Conservation (phyloP, 2,797 vertebrate genomes). For the Mallotus villosus region DNA sequence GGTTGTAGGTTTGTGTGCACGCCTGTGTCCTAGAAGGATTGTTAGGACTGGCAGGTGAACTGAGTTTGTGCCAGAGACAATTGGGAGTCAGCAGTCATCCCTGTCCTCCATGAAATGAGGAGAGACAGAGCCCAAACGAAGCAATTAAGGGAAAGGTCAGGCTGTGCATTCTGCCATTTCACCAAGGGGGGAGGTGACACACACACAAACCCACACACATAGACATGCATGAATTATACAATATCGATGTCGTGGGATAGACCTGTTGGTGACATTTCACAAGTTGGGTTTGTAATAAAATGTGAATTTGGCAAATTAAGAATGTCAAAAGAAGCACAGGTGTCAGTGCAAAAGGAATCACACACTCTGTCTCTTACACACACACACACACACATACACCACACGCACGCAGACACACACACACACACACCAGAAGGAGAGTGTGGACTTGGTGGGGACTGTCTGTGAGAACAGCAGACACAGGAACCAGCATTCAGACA, state of each 20-base stretch:
- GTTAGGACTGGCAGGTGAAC: conserved; percentile 51
- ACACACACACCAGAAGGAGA: no score
- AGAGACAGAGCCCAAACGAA: conserved; percentile 63
- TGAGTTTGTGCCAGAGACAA: conserved; percentile 55
- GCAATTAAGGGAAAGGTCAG: conserved; percentile 76
- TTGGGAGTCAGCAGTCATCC: conserved; percentile 64
- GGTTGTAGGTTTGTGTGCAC: conserved; percentile 21
- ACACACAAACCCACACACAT: background rate
- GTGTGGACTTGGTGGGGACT: no score
- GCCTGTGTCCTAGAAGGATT: conserved; percentile 20
- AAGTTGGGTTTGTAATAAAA: conserved; percentile 54
- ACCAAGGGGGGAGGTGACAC: conserved; percentile 19
- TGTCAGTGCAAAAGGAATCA: background rate
- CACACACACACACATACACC: no score
- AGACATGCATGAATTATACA: background rate
- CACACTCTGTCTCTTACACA: no score
- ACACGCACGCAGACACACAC: no score
- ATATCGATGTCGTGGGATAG: conserved; percentile 36
- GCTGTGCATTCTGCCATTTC: conserved; percentile 62
- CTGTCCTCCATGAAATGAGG: conserved; percentile 57
- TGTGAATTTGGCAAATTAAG: conserved; percentile 33
- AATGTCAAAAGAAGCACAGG: conserved; percentile 17
- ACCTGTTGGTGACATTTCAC: conserved; percentile 61
- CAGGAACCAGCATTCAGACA: background rate
- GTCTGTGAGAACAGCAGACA: no score